Evolutionary conservation across 2,113 vertebrate species (phyloP).

Genomic region (Hirundichthys speculiger): DNA sequence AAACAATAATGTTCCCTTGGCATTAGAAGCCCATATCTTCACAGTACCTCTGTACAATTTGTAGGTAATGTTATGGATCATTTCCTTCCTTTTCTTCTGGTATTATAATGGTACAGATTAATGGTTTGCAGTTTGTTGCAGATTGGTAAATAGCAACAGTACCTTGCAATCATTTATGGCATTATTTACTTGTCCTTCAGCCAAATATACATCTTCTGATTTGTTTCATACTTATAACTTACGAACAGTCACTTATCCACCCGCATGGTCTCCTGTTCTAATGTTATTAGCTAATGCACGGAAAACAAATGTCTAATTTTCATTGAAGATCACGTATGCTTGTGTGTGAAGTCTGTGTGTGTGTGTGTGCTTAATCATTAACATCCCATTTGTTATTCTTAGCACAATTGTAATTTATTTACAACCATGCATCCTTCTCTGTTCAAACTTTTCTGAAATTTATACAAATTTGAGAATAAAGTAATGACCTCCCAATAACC

Average conservation of each 20-base stretch:
- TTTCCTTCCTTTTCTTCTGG: too few species aligned
- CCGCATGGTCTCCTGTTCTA: background rate
- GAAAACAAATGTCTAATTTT: conserved; percentile 14
- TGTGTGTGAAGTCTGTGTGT: background rate
- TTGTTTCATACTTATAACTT: background rate
- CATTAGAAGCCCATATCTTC: too few species aligned
- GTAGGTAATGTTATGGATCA: too few species aligned
- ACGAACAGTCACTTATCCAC: background rate
- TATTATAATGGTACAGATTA: too few species aligned
- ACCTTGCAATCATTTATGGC: background rate
- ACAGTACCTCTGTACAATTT: too few species aligned
- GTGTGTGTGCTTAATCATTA: background rate
- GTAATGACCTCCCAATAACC: conserved; percentile 19
- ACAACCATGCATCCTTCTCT: conserved; percentile 26
- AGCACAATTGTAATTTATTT: conserved; percentile 21
- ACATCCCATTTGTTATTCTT: conserved; percentile 9
- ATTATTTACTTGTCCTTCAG: background rate
- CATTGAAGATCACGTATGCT: conserved; percentile 5
- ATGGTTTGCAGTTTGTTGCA: too few species aligned
- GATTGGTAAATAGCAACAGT: too few species aligned
- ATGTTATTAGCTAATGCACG: too few species aligned
- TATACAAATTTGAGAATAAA: conserved; percentile 22
- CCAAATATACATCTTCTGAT: background rate
- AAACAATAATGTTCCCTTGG: too few species aligned
- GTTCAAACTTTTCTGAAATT: conserved; percentile 20